Percentiles rank a stretch among this genome's conserved stretches.
Conservation (phyloP, 2,113 vertebrate species). For the Brienomyrus brachyistius region DNA sequence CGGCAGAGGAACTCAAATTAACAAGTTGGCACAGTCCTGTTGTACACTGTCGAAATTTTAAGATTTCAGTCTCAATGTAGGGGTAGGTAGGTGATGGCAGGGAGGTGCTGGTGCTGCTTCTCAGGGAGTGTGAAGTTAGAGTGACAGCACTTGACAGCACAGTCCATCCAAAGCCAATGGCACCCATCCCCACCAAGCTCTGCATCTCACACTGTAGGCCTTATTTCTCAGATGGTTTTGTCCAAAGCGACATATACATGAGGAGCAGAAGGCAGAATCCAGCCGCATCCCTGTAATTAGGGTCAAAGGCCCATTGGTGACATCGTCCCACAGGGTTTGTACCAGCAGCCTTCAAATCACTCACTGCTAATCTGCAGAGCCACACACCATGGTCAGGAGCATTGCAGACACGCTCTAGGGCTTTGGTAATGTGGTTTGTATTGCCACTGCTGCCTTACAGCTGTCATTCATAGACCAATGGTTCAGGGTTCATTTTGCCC, state of each 20-base stretch:
- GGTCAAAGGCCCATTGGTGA: not conserved
- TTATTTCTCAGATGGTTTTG: not conserved
- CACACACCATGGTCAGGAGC: not conserved
- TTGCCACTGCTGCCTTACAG: not conserved
- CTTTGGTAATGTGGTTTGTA: not conserved
- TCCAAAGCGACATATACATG: not conserved
- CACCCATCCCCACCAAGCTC: not conserved
- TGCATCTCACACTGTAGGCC: not conserved
- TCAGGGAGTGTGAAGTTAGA: not conserved
- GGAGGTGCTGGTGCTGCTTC: not conserved
- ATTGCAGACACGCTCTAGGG: not conserved
- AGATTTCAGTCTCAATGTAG: not conserved
- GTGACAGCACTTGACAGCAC: not conserved
- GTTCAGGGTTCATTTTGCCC: not conserved
- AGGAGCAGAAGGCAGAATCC: not conserved
- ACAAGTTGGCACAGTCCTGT: not conserved
- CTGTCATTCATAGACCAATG: not conserved
- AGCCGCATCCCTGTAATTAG: not conserved
- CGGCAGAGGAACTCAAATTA: not conserved
- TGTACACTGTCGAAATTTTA: not conserved
- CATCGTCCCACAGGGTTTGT: not conserved
- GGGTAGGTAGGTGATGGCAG: not conserved
- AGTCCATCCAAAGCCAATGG: not conserved
- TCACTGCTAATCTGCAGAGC: not conserved
- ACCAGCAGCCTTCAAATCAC: not conserved